Evolutionary conservation across 1,140 invertebrate genomes (phyloP), one percentile per base, ranked within the genome.

Genomic region (Calephelis nemesis): DNA sequence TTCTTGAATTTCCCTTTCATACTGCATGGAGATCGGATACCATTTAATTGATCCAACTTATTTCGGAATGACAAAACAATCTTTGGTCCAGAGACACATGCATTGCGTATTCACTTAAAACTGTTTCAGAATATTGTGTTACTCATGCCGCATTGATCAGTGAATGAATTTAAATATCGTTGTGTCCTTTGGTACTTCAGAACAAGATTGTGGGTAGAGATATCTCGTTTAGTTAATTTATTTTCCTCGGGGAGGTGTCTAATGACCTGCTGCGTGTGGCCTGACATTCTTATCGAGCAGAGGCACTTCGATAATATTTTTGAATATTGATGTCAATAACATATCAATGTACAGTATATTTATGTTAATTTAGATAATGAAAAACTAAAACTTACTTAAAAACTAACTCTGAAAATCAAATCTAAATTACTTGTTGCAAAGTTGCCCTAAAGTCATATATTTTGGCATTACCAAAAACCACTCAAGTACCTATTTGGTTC

Each of bases 201-300:
- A 65, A 75, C 73, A 80, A 82, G 85, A 81, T 82, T 74, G 78
- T 80, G 69, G 81, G 79, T 79, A 78, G 78, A 87, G 84, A 86
- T 86, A 87, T 86, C 88, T 90, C 85, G 88, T 91, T 91, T 89
- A 82, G 77, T 88, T 90, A 89, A 89, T 91, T 91, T 91, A 91
- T 91, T 87, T 88, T 89, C 84, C 79, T 83, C 78, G 73, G 83
- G 78, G 83, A 91, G 85, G 87, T 89, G 88, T 91, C 87, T 91
- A 91, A 91, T 89, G 87, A 89, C 84, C 79, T 83, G 81, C 79
- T 87, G 88, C 81, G 88, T 89, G 88, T 89, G 88, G 88, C 83
- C 87, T 78, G 87, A 84, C 83, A 87, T 86, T 88, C 87, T 91
- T 91, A 91, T 91, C 88, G 85, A 78, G 77, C 81, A 81, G 82